Base-by-base conservation (phyloP, 2,888 invertebrate species). In the Parnassius smintheus region DNA sequence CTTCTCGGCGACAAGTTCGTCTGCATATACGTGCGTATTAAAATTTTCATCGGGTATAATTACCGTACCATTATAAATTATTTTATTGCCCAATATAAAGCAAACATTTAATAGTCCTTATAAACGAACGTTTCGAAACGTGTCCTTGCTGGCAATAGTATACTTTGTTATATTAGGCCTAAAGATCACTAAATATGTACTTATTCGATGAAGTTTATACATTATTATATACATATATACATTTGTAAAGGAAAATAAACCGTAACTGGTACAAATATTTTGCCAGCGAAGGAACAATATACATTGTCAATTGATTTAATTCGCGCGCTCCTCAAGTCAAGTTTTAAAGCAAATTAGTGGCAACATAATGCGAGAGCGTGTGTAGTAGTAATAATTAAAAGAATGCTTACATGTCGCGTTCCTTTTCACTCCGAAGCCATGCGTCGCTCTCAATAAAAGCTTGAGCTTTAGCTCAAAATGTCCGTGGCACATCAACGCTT, bases 1-100 rank as follows among this genome's bases (percentile, higher is more conserved):
- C 95, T 99, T 99, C 93, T 97, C 97, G 91, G 96, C 95, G 83
- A 98, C 97, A 88, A 98, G 95, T 90, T 98, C 97, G 95, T 98
- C 98, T 98, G 94, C 75, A 76, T 77, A 85, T 78, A 61, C 50
- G 53, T 57, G 18, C 53, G 42, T n/a, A 64, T 64, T 61, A 64
- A 51, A 59, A 42, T 2, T 7, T 35, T 18, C 41, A 13, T 12
- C 2, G 46, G n/a, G n/a, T n/a, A 46, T 18, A n/a, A 12, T 46
- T 46, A 46, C 7, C 11, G 9, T 46, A 46, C 12, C 2, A 46
- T 46, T 46, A n/a, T 12, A 46, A 11, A n/a, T 46, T 46, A 46
- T 46, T 46, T 46, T 46, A 11, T n/a, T n/a, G n/a, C n/a, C 11
- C 3, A 46, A 7, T 46, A 45, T 35, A 4, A 35, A 35, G 35